Evolutionary conservation across 2,888 invertebrate species (phyloP).

Genomic region (Drosophila percnosoma): DNA sequence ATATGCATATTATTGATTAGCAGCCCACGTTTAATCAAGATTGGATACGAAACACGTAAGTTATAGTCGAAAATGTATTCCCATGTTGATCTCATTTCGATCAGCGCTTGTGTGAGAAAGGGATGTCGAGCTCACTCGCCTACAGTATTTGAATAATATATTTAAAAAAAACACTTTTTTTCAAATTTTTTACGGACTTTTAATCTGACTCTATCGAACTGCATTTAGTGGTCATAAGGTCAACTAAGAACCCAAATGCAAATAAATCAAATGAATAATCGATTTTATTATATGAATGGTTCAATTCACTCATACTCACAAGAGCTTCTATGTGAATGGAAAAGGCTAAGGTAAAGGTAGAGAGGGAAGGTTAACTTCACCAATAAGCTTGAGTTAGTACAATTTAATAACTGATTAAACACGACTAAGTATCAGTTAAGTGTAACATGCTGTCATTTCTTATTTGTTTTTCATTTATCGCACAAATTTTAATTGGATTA

Average conservation of each 20-base stretch:
- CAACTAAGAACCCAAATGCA: neutral
- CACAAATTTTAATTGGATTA: neutral
- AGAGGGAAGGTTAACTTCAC: neutral
- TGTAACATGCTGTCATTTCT: constrained; percentile 1
- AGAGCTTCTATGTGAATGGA: neutral
- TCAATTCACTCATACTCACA: neutral
- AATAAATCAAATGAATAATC: neutral
- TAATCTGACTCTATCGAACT: neutral
- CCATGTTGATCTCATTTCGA: too few species aligned
- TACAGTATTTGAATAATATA: too few species aligned
- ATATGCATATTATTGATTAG: too few species aligned
- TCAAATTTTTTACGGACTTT: too few species aligned
- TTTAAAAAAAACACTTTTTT: too few species aligned
- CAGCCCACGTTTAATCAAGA: too few species aligned
- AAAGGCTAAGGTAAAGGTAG: neutral
- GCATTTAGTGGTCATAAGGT: neutral
- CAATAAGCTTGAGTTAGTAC: neutral
- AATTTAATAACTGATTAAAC: neutral
- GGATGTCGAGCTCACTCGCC: too few species aligned
- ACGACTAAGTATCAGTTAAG: neutral
- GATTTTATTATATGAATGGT: neutral
- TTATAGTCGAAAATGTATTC: too few species aligned
- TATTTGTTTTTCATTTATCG: neutral
- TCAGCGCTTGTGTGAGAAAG: too few species aligned
- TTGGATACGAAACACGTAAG: too few species aligned